Evolutionary conservation across 2,888 invertebrate genomes (phyloP), one percentile per base, ranked within the genome.

Genomic region (Drosophila vallismaia): DNA sequence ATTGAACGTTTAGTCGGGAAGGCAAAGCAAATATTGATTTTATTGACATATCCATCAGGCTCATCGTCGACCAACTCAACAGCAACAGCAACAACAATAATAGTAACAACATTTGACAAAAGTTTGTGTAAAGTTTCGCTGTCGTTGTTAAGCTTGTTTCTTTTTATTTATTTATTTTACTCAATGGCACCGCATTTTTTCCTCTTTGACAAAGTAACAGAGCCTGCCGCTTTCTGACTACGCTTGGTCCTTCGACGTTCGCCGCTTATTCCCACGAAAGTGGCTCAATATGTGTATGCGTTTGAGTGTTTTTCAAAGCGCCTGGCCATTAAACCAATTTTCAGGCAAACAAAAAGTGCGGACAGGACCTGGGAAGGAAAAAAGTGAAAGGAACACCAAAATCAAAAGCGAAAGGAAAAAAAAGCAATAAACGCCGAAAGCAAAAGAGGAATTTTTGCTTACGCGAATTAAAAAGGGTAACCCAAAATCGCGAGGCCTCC

Each of bases 301-400:
- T 60, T 36, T 59, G 29, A 10, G 29, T 46, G 50, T 29, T 60
- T 53, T 42, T 44, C 46, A 66, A 66, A 74, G 72, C 74, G 66
- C 69, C 70, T 71, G 77, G 71, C 78, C 70, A 79, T 76, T 75
- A 79, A 75, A 74, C 76, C 76, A 79, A 79, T 79, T 76, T 78
- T 26, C 64, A 59, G 71, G 63, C 53, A 66, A 71, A 71, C 75
- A 76, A 68, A 64, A 67, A 63, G 40, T 63, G 26, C n/a, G 48
- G 24, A 9, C 26, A 40, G 31, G 29, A 10, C 10, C 19, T 8
- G 40, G 14, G 14, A 3, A 36, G 49, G 60, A 48, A 36, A 26
- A 28, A 7, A 26, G 44, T 4, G 40, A 26, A n/a, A 26, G 9
- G 8, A 19, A 14, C 14, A 42, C 12, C 6, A 6, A 42, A 42